Conservation (phyloP, 2,888 invertebrate genomes). For the Cyclophora punctaria region DNA sequence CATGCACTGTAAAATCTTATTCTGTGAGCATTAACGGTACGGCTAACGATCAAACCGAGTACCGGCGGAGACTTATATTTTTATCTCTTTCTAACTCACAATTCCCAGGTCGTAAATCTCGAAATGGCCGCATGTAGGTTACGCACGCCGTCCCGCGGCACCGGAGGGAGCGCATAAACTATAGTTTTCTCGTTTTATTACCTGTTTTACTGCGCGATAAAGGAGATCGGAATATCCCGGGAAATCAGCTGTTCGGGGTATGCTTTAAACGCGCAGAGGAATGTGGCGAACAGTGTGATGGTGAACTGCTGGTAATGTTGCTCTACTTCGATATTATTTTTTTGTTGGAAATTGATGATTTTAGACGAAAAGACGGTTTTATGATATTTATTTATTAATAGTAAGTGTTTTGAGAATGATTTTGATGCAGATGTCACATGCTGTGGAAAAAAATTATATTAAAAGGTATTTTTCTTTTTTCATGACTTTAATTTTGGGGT, state of each 20-base stretch:
- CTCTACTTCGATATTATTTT: conserved; percentile 44
- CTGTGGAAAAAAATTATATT: no score
- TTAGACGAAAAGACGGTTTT: no score
- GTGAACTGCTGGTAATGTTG: conserved; percentile 37
- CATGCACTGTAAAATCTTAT: conserved; percentile 54
- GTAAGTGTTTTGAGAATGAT: no score
- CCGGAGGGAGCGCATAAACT: conserved; percentile 69
- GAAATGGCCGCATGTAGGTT: conserved; percentile 77
- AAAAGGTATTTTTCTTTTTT: no score
- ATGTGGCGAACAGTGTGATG: conserved; percentile 70
- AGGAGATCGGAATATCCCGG: conserved; percentile 68
- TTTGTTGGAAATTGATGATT: not conserved
- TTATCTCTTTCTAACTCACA: conserved; percentile 73
- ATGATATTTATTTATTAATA: no score
- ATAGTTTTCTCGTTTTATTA: conserved; percentile 75
- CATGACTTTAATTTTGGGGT: no score
- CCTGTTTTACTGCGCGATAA: conserved; percentile 67
- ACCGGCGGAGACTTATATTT: conserved; percentile 68
- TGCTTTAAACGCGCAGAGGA: conserved; percentile 74
- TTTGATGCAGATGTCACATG: no score
- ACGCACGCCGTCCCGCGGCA: conserved; percentile 72
- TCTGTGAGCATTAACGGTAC: conserved; percentile 55
- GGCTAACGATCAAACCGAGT: conserved; percentile 54
- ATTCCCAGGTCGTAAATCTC: conserved; percentile 77
- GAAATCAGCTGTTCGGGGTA: conserved; percentile 75